Evolutionary conservation across 2,797 vertebrate species (phyloP).

Genomic region (Anabacerthia variegaticeps): DNA sequence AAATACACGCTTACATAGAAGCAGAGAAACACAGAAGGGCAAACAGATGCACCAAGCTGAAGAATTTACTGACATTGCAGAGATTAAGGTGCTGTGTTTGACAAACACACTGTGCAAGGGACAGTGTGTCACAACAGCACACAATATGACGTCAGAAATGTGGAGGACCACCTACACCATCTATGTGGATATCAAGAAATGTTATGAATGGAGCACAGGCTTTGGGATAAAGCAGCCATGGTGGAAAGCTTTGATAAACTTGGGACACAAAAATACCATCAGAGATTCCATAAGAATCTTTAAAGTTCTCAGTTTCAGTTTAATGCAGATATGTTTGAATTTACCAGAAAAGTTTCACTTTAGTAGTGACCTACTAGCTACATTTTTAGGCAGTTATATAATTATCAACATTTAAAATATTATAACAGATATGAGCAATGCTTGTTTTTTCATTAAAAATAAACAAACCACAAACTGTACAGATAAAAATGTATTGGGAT

Average conservation of each 20-base stretch:
- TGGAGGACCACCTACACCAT: not conserved
- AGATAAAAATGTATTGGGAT: not conserved
- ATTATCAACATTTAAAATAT: not conserved
- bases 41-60: not conserved
- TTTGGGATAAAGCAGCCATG: not conserved
- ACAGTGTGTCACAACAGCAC: not conserved
- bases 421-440: not conserved
- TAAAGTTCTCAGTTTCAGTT: not conserved
- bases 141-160: not conserved
- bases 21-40: not conserved
- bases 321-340: not conserved
- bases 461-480: not conserved
- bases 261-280: not conserved
- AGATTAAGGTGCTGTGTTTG: not conserved
- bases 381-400: not conserved
- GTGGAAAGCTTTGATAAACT: not conserved
- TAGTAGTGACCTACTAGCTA: not conserved
- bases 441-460: not conserved
- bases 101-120: fast-evolving
- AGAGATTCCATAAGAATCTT: not conserved
- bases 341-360: not conserved
- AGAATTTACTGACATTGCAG: not conserved
- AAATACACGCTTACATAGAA: not conserved
- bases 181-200: not conserved
- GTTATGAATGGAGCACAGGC: not conserved